Evolutionary conservation across 2,797 vertebrate genomes (phyloP), one percentile per base, ranked within the genome.

Genomic region (Onychomys leucogaster): DNA sequence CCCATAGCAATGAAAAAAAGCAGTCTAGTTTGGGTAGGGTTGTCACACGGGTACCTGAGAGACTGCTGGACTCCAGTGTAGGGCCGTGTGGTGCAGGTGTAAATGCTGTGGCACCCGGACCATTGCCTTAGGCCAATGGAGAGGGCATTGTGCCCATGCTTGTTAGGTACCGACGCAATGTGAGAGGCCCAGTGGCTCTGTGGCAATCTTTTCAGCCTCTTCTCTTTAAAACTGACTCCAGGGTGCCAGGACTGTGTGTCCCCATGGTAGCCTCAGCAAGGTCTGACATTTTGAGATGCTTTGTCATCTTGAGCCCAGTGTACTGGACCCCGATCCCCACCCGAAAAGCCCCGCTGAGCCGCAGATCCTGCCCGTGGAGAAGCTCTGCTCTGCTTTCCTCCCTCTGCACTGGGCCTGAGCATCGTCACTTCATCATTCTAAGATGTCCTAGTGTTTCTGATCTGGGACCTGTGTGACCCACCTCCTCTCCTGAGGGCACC

Each of bases 11-110:
- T 43, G 43, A 16, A 92, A 55, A 69, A 75, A 81, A 46, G 23
- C 37, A 6, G 49, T 76, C 34, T 82, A 10, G 29, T 67, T 37
- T 37, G 71, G 61, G 43, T 10, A n/a, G 23, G 55, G 17, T 61
- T 23, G 19, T 9, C 6, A 75, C 37, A 14, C 4, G 1, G 11
- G 52, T 29, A 21, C 6, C 0, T 37, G 61, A 41, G 90, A 67
- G 14, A 34, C 19, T 4, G 12, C 10, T 3, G n/a, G 41, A n/a
- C 73, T 37, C n/a, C 63, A 19, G 23, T 81, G 32, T 16, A 9
- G 37, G 4, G 25, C 37, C 0, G 0, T 25, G 52, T 0, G 1
- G 5, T 1, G 19, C 43, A 43, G 37, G n/a, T 71, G 14, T 59
- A 5, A 16, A 9, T 14, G 46, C 25, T 6, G 4, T 27, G 69